Percentiles rank a stretch among this genome's conserved stretches.
These are phyloP conservation scores for Phaetusa simplex DNA, from an alignment of 2,113 vertebrate species.

Conservation along the genomic window DNA sequence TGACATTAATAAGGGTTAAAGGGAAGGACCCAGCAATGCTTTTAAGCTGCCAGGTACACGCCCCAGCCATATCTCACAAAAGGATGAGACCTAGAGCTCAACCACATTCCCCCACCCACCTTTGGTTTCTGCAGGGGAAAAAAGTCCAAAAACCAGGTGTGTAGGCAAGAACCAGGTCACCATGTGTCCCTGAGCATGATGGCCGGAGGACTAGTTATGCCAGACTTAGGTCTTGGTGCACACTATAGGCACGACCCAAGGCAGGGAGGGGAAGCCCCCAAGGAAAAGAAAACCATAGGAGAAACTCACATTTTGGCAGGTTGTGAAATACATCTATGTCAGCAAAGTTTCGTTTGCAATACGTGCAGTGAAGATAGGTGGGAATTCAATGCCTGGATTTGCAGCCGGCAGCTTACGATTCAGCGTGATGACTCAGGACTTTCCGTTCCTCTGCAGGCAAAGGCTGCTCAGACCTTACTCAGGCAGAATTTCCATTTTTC, in stretches of 20 bases:
- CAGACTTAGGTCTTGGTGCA: neutral
- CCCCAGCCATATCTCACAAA: neutral
- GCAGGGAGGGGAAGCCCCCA: neutral
- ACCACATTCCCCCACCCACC: neutral
- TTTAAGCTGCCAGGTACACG: neutral
- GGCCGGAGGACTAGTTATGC: neutral
- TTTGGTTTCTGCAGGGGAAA: neutral
- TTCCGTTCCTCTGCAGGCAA: slow-evolving; percentile 17
- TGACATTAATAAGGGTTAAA: neutral
- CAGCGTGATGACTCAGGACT: slow-evolving; percentile 50
- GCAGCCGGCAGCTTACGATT: neutral
- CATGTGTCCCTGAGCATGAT: fast-evolving
- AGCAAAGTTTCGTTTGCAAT: neutral
- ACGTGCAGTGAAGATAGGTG: neutral
- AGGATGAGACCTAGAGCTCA: neutral
- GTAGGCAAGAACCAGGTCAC: neutral
- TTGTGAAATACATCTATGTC: neutral
- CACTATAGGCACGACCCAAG: neutral
- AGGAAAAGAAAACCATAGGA: neutral
- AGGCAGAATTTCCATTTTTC: neutral
- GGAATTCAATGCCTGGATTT: neutral
- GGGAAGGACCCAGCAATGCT: neutral
- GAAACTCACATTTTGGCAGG: neutral
- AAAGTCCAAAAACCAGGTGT: neutral
- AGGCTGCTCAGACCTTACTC: neutral